Evolutionary conservation across 2,113 vertebrate genomes (phyloP).

Genomic region (Thamnaconus septentrionalis): DNA sequence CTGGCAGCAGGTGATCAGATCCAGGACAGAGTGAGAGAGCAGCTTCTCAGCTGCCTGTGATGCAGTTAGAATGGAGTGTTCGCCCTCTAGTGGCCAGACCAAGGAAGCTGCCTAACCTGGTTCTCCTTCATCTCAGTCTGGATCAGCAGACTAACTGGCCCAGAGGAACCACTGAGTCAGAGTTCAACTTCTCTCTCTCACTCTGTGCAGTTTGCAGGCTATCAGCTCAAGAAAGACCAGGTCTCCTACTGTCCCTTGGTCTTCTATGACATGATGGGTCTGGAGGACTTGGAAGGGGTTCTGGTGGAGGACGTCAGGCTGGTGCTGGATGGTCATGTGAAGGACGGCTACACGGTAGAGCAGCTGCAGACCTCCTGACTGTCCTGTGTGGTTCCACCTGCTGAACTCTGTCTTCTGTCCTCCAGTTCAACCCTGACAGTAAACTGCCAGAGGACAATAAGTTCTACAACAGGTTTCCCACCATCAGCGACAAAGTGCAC

Average conservation of each 20-base stretch:
- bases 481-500: conserved; percentile 21
- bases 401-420: not conserved
- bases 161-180: no score
- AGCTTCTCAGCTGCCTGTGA: no score
- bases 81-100: no score
- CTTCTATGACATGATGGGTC: conserved; percentile 47
- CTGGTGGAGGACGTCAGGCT: conserved; percentile 22
- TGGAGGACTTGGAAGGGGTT: conserved; percentile 9
- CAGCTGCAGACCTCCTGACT: not conserved
- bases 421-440: conserved; percentile 3
- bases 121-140: no score
- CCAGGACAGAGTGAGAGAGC: no score
- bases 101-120: no score
- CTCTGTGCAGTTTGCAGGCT: conserved; percentile 23
- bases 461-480: conserved; percentile 5
- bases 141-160: no score
- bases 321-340: conserved; percentile 36
- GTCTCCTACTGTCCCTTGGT: conserved; percentile 9
- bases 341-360: conserved; percentile 32
- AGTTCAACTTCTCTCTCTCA: no score
- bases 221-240: conserved; percentile 8
- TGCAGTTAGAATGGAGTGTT: no score
- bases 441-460: not conserved
- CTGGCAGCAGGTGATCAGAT: no score
- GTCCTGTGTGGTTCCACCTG: not conserved